Evolutionary conservation across 2,113 vertebrate species (phyloP).

Genomic region (Lampris megalopsis): DNA sequence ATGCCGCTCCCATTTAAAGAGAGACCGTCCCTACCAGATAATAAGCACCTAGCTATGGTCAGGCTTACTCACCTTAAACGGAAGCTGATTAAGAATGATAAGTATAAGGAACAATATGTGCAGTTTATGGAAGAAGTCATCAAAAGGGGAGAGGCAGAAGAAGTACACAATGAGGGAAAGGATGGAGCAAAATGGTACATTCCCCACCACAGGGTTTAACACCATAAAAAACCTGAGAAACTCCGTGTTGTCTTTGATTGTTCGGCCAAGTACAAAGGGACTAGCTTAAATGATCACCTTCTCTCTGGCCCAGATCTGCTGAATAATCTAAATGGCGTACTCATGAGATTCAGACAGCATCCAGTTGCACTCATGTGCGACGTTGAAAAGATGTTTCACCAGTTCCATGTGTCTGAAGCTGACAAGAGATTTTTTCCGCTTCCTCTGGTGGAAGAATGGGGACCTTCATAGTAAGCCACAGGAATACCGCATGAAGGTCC

Average conservation of each 20-base stretch:
- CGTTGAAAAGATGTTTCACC: no score
- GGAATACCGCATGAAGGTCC: no score
- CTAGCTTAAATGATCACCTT: neutral
- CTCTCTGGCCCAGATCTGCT: constrained; percentile 1
- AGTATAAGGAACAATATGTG: neutral
- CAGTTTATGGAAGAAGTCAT: constrained; percentile 5
- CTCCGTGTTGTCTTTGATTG: constrained; percentile 21
- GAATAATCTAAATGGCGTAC: constrained; percentile 19
- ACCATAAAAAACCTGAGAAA: constrained; percentile 4
- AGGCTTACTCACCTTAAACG: neutral
- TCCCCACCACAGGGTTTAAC: neutral
- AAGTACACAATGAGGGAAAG: neutral
- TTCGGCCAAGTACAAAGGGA: constrained; percentile 10
- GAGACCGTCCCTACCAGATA: neutral
- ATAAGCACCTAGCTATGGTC: neutral
- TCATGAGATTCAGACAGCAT: constrained; percentile 13
- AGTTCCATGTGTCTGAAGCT: no score
- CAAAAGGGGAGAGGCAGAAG: neutral
- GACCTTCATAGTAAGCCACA: no score
- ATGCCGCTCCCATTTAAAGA: neutral
- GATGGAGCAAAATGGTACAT: neutral
- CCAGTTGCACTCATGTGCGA: constrained; percentile 17
- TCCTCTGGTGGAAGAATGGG: no score
- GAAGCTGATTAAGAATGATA: neutral
- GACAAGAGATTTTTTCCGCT: no score